Conservation (phyloP, 2,797 vertebrate genomes). For the Pteropus rufus region DNA sequence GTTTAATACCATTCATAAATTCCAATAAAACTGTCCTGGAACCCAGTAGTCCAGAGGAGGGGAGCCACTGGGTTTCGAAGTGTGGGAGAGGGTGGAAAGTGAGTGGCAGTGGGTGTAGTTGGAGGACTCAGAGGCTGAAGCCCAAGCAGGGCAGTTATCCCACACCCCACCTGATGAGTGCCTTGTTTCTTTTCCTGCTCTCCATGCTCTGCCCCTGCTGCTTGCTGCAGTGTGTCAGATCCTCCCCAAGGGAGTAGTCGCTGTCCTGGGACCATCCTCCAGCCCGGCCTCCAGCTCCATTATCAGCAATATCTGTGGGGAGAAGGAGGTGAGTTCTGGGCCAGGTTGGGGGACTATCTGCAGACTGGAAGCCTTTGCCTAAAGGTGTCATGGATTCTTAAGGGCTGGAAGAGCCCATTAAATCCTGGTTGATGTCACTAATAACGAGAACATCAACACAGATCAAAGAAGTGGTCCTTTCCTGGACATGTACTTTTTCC, state of each 20-base stretch:
- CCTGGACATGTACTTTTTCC: not conserved
- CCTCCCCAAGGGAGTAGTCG: constrained; percentile 97
- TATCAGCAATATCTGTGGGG: constrained; percentile 99
- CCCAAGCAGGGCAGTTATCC: not conserved
- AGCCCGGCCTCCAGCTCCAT: constrained; percentile 99
- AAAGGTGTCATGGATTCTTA: no score
- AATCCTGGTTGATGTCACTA: not conserved
- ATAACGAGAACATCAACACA: no score
- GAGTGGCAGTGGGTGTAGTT: not conserved
- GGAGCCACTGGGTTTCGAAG: not conserved
- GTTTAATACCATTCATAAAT: constrained; percentile 54
- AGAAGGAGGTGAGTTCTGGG: constrained; percentile 94
- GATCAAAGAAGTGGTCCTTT: not conserved
- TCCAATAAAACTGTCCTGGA: constrained; percentile 23
- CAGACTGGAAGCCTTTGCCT: not conserved
- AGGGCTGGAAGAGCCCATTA: no score
- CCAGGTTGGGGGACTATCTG: accelerated
- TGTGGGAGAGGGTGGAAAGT: not conserved
- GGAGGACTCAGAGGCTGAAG: not conserved
- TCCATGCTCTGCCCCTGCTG: not conserved
- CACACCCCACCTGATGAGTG: not conserved
- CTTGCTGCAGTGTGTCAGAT: constrained; percentile 95
- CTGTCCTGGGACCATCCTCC: constrained; percentile 95
- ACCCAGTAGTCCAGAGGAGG: not conserved
- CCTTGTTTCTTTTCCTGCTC: constrained; percentile 41